These are phyloP conservation scores for Aselliscus stoliczkanus DNA, from an alignment of 2,797 vertebrate genomes.

Conservation along the genomic window DNA sequence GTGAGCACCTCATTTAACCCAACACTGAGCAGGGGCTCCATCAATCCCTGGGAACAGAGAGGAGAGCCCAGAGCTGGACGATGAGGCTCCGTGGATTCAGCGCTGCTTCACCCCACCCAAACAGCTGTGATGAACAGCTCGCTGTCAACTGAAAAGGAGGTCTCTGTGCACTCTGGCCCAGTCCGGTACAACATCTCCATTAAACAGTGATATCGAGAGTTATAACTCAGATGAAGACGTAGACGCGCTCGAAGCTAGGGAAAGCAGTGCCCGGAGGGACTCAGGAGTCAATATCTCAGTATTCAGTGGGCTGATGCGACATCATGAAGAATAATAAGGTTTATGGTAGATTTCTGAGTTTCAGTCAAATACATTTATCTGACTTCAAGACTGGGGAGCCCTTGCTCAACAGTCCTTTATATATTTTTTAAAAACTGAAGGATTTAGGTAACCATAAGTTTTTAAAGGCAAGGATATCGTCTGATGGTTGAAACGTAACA, in stretches of 20 bases:
- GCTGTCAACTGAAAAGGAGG: background rate
- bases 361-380: background rate
- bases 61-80: background rate
- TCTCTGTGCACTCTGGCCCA: background rate
- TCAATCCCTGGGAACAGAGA: background rate
- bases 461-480: background rate
- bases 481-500: background rate
- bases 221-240: background rate
- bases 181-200: background rate
- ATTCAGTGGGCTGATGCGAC: background rate
- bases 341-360: background rate
- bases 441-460: background rate
- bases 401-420: background rate
- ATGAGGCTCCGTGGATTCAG: background rate
- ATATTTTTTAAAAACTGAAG: background rate
- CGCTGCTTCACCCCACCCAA: background rate
- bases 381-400: background rate
- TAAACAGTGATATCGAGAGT: background rate
- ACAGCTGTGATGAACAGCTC: background rate
- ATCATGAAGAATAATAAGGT: background rate
- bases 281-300: background rate
- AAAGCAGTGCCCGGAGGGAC: background rate
- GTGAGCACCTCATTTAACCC: accelerated
- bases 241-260: background rate
- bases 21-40: background rate